A percentile compares a stretch with the other conserved stretches of the same genome.
phyloP scores from a whole-genome alignment of 2,113 vertebrate genomes.

The Numenius arquata region DNA sequence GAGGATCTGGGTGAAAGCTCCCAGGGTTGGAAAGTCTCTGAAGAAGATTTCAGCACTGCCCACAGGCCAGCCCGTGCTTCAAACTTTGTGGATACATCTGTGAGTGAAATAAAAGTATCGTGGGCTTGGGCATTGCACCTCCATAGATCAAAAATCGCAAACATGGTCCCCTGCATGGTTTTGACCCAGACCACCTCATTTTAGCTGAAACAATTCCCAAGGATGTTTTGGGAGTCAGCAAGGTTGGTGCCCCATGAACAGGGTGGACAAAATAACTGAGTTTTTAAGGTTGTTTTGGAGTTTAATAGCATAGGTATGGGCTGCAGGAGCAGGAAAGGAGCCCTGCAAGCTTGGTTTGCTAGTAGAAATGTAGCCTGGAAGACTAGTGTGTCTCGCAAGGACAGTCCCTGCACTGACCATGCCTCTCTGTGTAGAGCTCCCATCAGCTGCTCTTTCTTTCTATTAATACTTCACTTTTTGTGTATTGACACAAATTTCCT shows the following conservation, averaged over 20 bases:
- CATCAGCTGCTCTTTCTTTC: slow-evolving; percentile 51
- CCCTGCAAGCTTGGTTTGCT: background rate
- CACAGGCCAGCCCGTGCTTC: background rate
- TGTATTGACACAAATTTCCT: slow-evolving; percentile 35
- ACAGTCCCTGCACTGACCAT: background rate
- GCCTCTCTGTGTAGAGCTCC: background rate
- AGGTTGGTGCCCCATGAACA: rapidly evolving
- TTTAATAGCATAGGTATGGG: background rate
- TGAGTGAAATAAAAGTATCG: background rate
- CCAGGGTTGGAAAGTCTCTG: background rate
- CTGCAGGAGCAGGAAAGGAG: background rate
- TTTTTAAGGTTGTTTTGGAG: background rate
- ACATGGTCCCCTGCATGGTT: background rate
- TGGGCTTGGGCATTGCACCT: background rate
- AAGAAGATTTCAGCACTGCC: background rate
- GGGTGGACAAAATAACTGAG: background rate
- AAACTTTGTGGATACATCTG: background rate
- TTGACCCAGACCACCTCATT: background rate
- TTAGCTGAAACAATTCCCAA: background rate
- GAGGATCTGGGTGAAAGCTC: background rate
- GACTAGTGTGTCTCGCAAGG: background rate
- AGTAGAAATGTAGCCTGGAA: background rate
- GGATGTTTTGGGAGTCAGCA: background rate
- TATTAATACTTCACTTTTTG: slow-evolving; percentile 49
- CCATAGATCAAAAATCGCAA: background rate